phyloP scores from a whole-genome alignment of 2,888 invertebrate species.

The Sarcophaga rosellei region DNA sequence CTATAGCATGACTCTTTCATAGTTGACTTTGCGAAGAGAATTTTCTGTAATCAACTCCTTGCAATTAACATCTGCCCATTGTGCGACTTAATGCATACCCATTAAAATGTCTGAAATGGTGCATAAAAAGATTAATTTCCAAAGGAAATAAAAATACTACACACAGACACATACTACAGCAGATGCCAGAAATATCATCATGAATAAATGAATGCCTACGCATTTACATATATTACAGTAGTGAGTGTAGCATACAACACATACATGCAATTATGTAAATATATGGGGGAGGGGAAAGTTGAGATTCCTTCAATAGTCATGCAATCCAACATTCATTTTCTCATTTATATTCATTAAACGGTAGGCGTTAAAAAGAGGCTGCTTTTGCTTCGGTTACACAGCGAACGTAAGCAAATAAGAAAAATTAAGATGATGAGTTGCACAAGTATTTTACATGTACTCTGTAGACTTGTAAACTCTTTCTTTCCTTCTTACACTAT shows the following conservation, averaged over 20 bases:
- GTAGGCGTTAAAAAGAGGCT: conserved; percentile 10
- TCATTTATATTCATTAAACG: conserved; percentile 37
- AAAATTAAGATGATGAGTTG: conserved; percentile 3
- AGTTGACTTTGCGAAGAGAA: too few relatives aligned
- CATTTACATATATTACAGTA: not conserved
- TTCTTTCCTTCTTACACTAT: too few relatives aligned
- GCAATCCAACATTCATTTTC: not conserved
- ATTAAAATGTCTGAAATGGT: conserved; percentile 14
- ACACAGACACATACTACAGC: not conserved
- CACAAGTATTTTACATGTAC: too few relatives aligned
- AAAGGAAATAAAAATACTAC: conserved; percentile 7
- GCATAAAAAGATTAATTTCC: conserved; percentile 25
- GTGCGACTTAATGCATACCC: not conserved
- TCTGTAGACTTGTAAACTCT: too few relatives aligned
- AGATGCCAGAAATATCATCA: not conserved
- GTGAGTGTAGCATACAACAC: not conserved
- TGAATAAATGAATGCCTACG: not conserved
- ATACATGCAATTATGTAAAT: not conserved
- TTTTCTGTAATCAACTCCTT: not conserved
- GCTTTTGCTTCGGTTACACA: conserved; percentile 10
- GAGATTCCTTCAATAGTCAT: not conserved
- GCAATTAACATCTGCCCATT: not conserved
- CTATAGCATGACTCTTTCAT: too few relatives aligned
- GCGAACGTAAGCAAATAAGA: conserved; percentile 27
- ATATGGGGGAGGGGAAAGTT: not conserved